Evolutionary conservation across 1,140 invertebrate genomes (phyloP), one percentile per base, ranked within the genome.

Genomic region (Helicoverpa armigera): DNA sequence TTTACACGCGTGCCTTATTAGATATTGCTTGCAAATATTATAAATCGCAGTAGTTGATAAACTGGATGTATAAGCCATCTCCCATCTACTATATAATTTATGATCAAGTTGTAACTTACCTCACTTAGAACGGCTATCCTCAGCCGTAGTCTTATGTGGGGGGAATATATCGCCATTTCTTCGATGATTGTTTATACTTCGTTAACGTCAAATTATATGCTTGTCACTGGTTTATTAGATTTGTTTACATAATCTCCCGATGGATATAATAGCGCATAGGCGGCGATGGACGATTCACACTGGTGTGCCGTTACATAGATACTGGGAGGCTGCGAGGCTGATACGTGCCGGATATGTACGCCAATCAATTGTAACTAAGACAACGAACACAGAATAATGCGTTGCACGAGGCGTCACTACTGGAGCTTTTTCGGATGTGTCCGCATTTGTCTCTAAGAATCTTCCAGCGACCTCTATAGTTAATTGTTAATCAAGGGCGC

Each of bases 361-460:
- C 89, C 84, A 92, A 93, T 92, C 88, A 92, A 89, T 86, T 83
- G 87, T 91, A 89, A 91, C 92, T 92, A 91, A 90, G 84, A 83
- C 79, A 61, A 78, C 65, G 50, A n/a, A 48, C 58, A 54, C 48
- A 18, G 50, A 77, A 65, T 43, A 16, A 65, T 67, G 23, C 16
- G 70, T 53, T 60, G 56, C 60, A 67, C 60, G 69, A 74, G 72
- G 50, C 70, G 70, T 80, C 70, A 80, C 79, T 18, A 74, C 23
- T 74, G 43, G n/a, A 74, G 60, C 43, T 74, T 74, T 72, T 69
- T 60, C 54, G 35, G 73, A 67, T 53, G 75, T 53, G 58, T 61
- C 58, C 16, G 63, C 73, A 76, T 61, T 63, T 48, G 73, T 16
- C 58, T 76, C 58, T 13, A 63, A 73, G 53, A 58, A 43, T 73